These are phyloP conservation scores for Mythimna impura DNA, from an alignment of 2,888 invertebrate species.

Conservation along the genomic window DNA sequence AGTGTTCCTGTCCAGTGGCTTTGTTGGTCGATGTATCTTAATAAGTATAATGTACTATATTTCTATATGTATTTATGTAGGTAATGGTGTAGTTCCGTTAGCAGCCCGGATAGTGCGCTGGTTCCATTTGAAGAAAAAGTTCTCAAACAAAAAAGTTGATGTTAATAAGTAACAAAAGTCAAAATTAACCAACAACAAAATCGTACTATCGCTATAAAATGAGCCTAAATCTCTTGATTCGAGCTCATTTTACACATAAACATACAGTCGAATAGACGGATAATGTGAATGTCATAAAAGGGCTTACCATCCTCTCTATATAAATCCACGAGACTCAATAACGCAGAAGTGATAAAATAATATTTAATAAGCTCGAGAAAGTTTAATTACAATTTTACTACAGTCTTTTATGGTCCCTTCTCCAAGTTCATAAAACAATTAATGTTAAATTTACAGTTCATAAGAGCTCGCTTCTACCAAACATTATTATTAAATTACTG, in stretches of 20 bases:
- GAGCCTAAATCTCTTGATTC: too few relatives aligned
- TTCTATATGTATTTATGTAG: background rate
- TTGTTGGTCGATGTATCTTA: slow-evolving; percentile 51
- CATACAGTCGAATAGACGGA: too few relatives aligned
- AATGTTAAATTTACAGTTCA: slow-evolving; percentile 16
- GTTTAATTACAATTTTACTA: slow-evolving; percentile 18
- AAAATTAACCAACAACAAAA: too few relatives aligned
- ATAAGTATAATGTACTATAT: slow-evolving; percentile 19
- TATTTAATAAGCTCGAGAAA: slow-evolving; percentile 12
- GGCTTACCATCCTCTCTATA: background rate
- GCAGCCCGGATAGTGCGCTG: slow-evolving; percentile 1
- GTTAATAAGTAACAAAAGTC: too few relatives aligned
- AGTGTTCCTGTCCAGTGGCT: slow-evolving; percentile 50
- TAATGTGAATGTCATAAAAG: background rate
- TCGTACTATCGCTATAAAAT: too few relatives aligned
- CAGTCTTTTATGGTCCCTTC: slow-evolving; percentile 1
- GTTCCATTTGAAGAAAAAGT: slow-evolving; percentile 14
- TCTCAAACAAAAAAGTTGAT: background rate
- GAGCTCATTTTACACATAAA: too few relatives aligned
- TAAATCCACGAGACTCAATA: background rate
- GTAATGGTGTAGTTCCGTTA: background rate
- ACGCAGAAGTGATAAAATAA: slow-evolving; percentile 15
- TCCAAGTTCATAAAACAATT: slow-evolving; percentile 29
- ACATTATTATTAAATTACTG: slow-evolving; percentile 9
- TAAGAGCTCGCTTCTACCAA: background rate